Percentiles rank a stretch among this genome's conserved stretches.
Evolutionary conservation across 2,113 vertebrate genomes (phyloP).

Genomic region (Alouatta palliata): DNA sequence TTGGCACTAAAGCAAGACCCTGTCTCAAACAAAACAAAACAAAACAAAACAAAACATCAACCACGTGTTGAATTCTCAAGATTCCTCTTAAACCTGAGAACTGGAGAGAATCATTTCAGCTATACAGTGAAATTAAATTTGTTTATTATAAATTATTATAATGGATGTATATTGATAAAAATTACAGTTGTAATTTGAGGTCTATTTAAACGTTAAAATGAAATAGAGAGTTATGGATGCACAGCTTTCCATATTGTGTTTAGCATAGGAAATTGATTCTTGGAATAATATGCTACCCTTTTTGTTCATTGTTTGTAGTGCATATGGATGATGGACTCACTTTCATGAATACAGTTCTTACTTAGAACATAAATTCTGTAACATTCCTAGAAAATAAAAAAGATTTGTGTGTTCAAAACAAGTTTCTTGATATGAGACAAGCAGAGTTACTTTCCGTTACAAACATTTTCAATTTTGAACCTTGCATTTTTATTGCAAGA

Average conservation of each 20-base stretch:
- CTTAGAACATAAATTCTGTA: constrained; percentile 39
- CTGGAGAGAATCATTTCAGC: not conserved
- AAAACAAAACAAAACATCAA: too few relatives aligned
- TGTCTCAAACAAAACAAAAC: too few relatives aligned
- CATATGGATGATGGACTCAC: not conserved
- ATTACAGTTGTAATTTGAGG: not conserved
- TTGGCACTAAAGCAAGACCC: too few relatives aligned
- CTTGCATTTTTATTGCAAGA: not conserved
- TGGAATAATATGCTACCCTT: not conserved
- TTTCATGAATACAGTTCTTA: not conserved
- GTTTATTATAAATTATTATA: constrained; percentile 1
- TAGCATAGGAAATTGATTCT: constrained; percentile 43
- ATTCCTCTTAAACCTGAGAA: not conserved
- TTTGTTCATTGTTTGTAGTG: not conserved
- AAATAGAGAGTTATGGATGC: constrained; percentile 3
- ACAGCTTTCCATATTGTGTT: not conserved
- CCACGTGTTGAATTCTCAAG: not conserved
- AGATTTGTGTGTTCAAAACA: not conserved
- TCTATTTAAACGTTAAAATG: constrained; percentile 43
- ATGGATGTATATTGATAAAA: not conserved
- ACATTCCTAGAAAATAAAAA: constrained; percentile 42
- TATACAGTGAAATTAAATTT: not conserved
- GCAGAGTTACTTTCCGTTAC: not conserved
- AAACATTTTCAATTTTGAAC: not conserved
- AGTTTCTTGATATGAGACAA: not conserved